These are phyloP conservation scores for Chionodraco myersi DNA, from an alignment of 2,113 vertebrate species.

Conservation along the genomic window DNA sequence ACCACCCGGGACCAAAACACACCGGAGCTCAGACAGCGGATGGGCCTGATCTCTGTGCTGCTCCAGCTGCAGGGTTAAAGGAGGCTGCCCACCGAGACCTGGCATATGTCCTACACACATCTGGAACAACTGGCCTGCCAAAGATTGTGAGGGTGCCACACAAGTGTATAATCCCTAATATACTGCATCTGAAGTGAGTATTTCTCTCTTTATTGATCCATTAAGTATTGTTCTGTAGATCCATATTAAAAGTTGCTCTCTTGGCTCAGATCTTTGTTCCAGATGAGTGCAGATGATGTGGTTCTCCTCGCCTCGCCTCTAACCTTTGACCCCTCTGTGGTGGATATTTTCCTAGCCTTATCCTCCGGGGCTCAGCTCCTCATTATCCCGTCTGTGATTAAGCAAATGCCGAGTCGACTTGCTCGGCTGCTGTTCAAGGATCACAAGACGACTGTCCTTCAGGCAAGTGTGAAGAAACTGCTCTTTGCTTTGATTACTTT, in stretches of 20 bases:
- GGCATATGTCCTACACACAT: slow-evolving; percentile 93
- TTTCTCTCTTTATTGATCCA: neutral
- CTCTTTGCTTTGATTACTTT: accelerated
- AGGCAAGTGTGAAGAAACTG: slow-evolving; percentile 79
- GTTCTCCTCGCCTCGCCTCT: slow-evolving; percentile 94
- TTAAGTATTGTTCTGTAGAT: neutral
- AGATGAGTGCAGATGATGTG: slow-evolving; percentile 86
- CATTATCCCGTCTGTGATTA: slow-evolving; percentile 87
- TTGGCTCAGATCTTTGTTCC: slow-evolving; percentile 87
- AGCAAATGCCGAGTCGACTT: slow-evolving; percentile 87
- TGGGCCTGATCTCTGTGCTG: neutral
- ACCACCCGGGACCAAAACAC: neutral
- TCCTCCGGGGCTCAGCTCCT: slow-evolving; percentile 92
- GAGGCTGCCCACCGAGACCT: slow-evolving; percentile 62
- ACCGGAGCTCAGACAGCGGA: neutral
- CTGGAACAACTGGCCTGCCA: slow-evolving; percentile 93
- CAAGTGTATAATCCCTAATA: slow-evolving; percentile 92
- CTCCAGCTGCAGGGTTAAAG: slow-evolving; percentile 37
- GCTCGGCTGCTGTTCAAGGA: slow-evolving; percentile 85
- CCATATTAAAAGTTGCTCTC: neutral
- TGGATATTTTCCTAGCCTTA: slow-evolving; percentile 92
- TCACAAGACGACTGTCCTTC: slow-evolving; percentile 89
- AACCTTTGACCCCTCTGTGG: slow-evolving; percentile 96
- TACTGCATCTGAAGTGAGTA: slow-evolving; percentile 91
- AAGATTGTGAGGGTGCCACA: slow-evolving; percentile 96